phyloP scores from a whole-genome alignment of 2,888 invertebrate species.

The Melanostoma mellinum region DNA sequence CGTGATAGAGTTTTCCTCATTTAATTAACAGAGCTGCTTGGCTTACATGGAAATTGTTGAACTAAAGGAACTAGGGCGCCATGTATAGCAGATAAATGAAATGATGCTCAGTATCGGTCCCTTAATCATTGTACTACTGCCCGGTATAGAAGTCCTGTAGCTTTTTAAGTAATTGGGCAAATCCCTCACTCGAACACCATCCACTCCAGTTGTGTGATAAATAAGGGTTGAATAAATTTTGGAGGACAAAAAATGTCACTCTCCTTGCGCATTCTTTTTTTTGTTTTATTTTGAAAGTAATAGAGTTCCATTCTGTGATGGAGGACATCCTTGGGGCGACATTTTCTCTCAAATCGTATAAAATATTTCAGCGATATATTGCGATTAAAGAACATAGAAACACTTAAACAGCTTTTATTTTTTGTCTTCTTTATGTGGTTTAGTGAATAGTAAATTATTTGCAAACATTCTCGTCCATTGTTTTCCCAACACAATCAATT shows the following conservation, averaged over 20 bases:
- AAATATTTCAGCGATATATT: slow-evolving; percentile 49
- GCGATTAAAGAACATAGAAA: slow-evolving; percentile 44
- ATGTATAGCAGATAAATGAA: slow-evolving; percentile 40
- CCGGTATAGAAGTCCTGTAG: slow-evolving; percentile 26
- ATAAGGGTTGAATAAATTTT: slow-evolving; percentile 60
- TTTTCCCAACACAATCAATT: slow-evolving; percentile 38
- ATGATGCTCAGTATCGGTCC: slow-evolving; percentile 39
- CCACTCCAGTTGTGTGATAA: slow-evolving; percentile 42
- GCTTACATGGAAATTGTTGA: slow-evolving; percentile 10
- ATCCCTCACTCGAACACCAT: slow-evolving; percentile 54
- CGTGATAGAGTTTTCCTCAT: slow-evolving; percentile 33
- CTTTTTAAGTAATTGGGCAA: slow-evolving; percentile 57
- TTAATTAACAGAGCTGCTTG: slow-evolving; percentile 23
- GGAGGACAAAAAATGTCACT: slow-evolving; percentile 5
- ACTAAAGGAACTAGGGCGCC: slow-evolving; percentile 35
- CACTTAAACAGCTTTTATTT: slow-evolving; percentile 19
- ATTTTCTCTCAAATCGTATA: slow-evolving; percentile 44
- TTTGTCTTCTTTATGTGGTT: slow-evolving; percentile 7
- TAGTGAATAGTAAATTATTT: slow-evolving; percentile 30
- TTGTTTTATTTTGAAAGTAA: slow-evolving; percentile 35
- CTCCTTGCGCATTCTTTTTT: slow-evolving; percentile 21
- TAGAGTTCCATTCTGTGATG: slow-evolving; percentile 20
- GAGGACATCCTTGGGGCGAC: slow-evolving; percentile 22
- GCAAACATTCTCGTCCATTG: slow-evolving; percentile 37
- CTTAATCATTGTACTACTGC: slow-evolving; percentile 41